These are phyloP conservation scores for Hirtodrosophila cameraria DNA, from an alignment of 2,888 invertebrate genomes.

Conservation along the genomic window DNA sequence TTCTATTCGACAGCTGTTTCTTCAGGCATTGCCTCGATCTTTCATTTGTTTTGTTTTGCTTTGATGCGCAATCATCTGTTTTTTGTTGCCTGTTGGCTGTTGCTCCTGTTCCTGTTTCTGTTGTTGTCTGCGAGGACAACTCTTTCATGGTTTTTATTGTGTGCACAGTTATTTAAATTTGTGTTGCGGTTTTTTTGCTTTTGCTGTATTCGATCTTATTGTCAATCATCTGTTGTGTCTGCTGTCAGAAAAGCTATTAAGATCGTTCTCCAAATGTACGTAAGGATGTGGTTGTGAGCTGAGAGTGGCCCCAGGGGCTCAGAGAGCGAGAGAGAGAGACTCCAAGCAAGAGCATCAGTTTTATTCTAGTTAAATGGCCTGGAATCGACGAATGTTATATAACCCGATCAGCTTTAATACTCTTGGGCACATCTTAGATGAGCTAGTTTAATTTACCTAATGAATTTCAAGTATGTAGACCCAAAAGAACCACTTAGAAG, in stretches of 20 bases:
- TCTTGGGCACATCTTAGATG: constrained; percentile 8
- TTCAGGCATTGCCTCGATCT: constrained; percentile 31
- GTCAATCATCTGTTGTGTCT: constrained; percentile 75
- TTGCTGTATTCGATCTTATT: constrained; percentile 45
- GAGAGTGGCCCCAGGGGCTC: not conserved
- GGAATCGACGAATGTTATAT: constrained; percentile 19
- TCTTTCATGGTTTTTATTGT: constrained; percentile 38
- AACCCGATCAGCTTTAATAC: constrained; percentile 16
- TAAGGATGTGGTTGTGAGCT: constrained; percentile 37
- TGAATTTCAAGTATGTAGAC: constrained; percentile 1
- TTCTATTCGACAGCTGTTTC: constrained; percentile 75
- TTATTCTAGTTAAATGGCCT: constrained; percentile 12
- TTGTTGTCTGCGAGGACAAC: constrained; percentile 26
- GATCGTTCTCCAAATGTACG: constrained; percentile 40
- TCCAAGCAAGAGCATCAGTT: not conserved
- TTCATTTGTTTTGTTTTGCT: constrained; percentile 52
- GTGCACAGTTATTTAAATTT: constrained; percentile 75
- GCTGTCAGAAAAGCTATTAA: constrained; percentile 45
- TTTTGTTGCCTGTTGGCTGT: constrained; percentile 13
- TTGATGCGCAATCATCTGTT: constrained; percentile 53
- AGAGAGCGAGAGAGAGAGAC: not conserved
- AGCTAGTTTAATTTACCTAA: not conserved
- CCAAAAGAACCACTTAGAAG: constrained; percentile 22
- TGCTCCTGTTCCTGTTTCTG: constrained; percentile 19
- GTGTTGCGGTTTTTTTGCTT: constrained; percentile 73